phyloP scores from a whole-genome alignment of 2,888 invertebrate species.

The Pyrochroa serraticornis region DNA sequence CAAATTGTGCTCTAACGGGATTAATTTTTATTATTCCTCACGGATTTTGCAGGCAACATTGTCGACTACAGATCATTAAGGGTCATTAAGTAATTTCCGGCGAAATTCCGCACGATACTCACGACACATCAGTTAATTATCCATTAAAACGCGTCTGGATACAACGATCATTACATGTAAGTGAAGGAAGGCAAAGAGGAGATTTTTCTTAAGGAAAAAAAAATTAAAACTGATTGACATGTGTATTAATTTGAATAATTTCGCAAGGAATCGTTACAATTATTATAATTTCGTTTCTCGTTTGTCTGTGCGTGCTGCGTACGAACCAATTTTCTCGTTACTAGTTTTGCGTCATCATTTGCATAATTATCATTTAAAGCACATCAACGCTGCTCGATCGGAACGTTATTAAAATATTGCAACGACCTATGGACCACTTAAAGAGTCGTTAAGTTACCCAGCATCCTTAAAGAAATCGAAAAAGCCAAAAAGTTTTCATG shows the following conservation, averaged over 20 bases:
- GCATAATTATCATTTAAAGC: conserved; percentile 29
- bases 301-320: background rate
- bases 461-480: too few species aligned
- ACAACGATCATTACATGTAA: background rate
- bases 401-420: conserved; percentile 19
- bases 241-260: conserved; percentile 36
- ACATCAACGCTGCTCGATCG: conserved; percentile 25
- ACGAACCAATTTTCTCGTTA: conserved; percentile 15
- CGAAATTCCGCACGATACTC: conserved; percentile 17
- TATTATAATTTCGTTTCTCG: conserved; percentile 28
- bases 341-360: conserved; percentile 17
- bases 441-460: too few species aligned
- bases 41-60: too few species aligned
- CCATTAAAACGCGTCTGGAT: background rate
- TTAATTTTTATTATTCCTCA: too few species aligned
- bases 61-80: conserved; percentile 17
- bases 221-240: conserved; percentile 33
- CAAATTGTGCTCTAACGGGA: too few species aligned
- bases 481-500: too few species aligned
- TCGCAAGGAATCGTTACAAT: conserved; percentile 33
- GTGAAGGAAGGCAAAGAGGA: background rate
- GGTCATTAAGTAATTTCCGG: conserved; percentile 31
- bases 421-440: too few species aligned
- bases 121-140: background rate
- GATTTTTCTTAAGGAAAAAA: conserved; percentile 1